A percentile compares a stretch with the other conserved stretches of the same genome.
phyloP scores from a whole-genome alignment of 2,888 invertebrate species.

The Amblyjoppa proteus region DNA sequence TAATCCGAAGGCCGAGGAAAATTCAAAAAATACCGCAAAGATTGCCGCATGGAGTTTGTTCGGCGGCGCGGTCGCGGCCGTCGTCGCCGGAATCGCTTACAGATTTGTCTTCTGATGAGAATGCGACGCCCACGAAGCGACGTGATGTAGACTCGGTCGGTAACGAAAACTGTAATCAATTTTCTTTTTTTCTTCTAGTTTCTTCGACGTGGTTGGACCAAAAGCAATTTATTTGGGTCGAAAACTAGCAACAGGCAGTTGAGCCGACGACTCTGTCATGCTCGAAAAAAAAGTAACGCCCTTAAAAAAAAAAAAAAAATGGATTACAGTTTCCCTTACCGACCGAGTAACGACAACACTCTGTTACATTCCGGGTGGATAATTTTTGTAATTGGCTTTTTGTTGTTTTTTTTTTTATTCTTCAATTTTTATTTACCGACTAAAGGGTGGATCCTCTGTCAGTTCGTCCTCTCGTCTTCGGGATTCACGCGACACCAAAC shows the following conservation, averaged over 20 bases:
- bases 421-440: constrained; percentile 17
- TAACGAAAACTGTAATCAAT: too few relatives aligned
- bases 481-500: background rate
- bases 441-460: background rate
- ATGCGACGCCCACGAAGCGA: background rate
- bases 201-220: too few relatives aligned
- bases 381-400: constrained; percentile 12
- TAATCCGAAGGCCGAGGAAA: constrained; percentile 58
- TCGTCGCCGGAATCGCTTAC: constrained; percentile 91
- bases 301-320: constrained; percentile 9
- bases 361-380: constrained; percentile 55
- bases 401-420: background rate
- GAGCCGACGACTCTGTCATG: background rate
- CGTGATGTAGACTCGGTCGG: too few relatives aligned
- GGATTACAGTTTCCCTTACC: too few relatives aligned
- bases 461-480: background rate
- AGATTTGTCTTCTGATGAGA: constrained; percentile 85
- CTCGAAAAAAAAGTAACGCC: background rate
- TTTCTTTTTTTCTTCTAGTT: too few relatives aligned
- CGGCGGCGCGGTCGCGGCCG: constrained; percentile 89
- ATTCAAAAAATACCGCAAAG: constrained; percentile 78
- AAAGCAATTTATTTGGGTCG: background rate
- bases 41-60: constrained; percentile 90
- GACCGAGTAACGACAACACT: background rate
- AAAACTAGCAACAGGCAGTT: background rate